Base-by-base conservation (phyloP, 2,113 vertebrate genomes). In the Misgurnus anguillicaudatus region DNA sequence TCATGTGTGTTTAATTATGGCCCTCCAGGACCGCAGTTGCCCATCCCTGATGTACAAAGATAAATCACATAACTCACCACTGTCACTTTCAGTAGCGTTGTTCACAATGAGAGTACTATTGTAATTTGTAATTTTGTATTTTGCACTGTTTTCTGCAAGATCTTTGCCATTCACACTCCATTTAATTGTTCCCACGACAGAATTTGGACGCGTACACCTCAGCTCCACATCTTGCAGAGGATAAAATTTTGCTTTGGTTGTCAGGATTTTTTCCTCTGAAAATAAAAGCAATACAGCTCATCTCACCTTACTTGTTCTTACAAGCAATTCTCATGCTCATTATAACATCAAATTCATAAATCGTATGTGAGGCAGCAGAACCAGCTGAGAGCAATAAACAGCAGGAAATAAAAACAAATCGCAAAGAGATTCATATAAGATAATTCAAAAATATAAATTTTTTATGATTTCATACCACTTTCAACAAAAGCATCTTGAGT, bases 61-160 rank as follows among this genome's bases (percentile, higher is more conserved):
- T n/a, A n/a, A n/a, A n/a, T n/a, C n/a, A n/a, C n/a, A n/a, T n/a
- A 36, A 85, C 89, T 87, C 62, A 92, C 91, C 91, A 1, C 0
- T 64, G 77, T 91, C 86, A 2, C 14, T 11, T 31, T 10, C 5
- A 38, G 76, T 82, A 3, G 86, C 38, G 0, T 67, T 82, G 0
- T 4, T 63, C 6, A 91, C 3, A 63, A 0, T 80, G 9, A 92
- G 86, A 0, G 0, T 7, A 5, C 75, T 88, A 4, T 0, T 31
- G 24, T 31, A 1, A 31, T 31, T 24, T 9, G 4, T n/a, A n/a
- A 45, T 24, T 36, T 5, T 5, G 19, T 77, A 51, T 57, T 83
- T 85, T n/a, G 0, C 1, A 6, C 6, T 1, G 2, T 2, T 31
- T 0, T 5, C 16, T 19, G 17, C 0, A 21, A 8, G 47, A 57